phyloP scores from a whole-genome alignment of 1,140 invertebrate species.

The Sycophaga agraensis region DNA sequence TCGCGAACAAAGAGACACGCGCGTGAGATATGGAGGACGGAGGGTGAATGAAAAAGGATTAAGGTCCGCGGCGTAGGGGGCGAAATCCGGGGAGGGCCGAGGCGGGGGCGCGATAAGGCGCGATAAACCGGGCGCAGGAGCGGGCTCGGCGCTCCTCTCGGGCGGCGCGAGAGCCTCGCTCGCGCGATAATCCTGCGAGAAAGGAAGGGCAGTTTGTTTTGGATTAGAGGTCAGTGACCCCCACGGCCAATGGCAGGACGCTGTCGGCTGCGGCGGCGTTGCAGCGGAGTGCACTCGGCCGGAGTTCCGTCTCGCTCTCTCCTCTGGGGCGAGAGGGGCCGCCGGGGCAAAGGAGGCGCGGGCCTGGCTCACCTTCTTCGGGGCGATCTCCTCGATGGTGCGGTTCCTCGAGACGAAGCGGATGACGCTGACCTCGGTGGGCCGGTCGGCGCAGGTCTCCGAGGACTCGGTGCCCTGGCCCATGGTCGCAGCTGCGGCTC shows the following conservation, averaged over 20 bases:
- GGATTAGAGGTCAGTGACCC: slow-evolving; percentile 53
- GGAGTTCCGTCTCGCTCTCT: background rate
- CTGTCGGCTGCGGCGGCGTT: no score
- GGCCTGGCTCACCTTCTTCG: slow-evolving; percentile 50
- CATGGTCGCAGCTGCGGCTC: slow-evolving; percentile 35
- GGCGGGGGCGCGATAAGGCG: no score
- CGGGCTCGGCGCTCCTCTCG: no score
- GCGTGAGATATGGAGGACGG: no score
- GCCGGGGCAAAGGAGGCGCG: background rate
- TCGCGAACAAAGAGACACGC: no score
- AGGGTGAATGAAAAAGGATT: no score
- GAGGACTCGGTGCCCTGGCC: slow-evolving; percentile 55
- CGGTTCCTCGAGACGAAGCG: slow-evolving; percentile 55
- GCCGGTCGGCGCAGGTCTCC: slow-evolving; percentile 51
- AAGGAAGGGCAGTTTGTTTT: slow-evolving; percentile 50
- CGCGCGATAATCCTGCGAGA: no score
- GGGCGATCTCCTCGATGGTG: slow-evolving; percentile 56
- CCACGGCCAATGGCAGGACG: slow-evolving; percentile 30
- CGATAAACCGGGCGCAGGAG: no score
- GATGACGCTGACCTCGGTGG: slow-evolving; percentile 55
- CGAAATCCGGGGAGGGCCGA: no score
- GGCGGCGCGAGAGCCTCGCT: no score
- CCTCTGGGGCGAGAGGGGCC: no score
- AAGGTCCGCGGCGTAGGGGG: no score
- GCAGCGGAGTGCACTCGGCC: background rate